Evolutionary conservation across 1,140 invertebrate genomes (phyloP).

Genomic region (Lasioglossum albipes): DNA sequence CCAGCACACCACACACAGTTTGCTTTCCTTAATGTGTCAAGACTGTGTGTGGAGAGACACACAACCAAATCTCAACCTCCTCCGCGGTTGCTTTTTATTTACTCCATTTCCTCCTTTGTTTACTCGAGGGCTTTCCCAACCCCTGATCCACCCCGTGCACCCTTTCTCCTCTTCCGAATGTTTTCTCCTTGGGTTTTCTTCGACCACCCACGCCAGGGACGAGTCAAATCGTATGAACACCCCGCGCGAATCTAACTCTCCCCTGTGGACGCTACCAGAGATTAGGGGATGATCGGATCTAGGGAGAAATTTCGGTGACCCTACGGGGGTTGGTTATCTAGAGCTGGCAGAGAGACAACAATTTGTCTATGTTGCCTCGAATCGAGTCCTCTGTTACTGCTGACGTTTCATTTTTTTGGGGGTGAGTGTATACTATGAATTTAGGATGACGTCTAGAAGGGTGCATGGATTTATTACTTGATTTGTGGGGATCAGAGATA

Average conservation of each 20-base stretch:
- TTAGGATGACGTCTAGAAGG: no score
- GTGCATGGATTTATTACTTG: no score
- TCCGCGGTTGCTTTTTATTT: conserved; percentile 72
- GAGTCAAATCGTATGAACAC: conserved; percentile 53
- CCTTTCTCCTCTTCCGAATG: not conserved
- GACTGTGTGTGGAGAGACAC: not conserved
- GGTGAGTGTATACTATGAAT: no score
- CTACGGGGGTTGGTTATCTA: no score
- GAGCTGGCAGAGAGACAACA: no score
- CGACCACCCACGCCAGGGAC: conserved; percentile 21
- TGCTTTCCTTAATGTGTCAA: conserved; percentile 29
- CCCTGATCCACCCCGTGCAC: conserved; percentile 6
- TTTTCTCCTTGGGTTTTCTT: not conserved
- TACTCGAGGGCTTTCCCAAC: conserved; percentile 61
- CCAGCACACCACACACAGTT: not conserved
- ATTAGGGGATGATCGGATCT: conserved; percentile 51
- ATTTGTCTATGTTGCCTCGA: no score
- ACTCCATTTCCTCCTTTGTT: conserved; percentile 74
- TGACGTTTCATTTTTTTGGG: no score
- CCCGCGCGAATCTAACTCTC: conserved; percentile 3
- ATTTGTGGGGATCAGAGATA: no score
- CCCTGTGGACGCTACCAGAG: conserved; percentile 35
- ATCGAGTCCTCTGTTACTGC: no score
- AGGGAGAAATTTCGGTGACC: conserved; percentile 26
- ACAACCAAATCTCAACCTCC: conserved; percentile 38